Evolutionary conservation across 2,113 vertebrate genomes (phyloP).

Genomic region (Vidua chalybeata): DNA sequence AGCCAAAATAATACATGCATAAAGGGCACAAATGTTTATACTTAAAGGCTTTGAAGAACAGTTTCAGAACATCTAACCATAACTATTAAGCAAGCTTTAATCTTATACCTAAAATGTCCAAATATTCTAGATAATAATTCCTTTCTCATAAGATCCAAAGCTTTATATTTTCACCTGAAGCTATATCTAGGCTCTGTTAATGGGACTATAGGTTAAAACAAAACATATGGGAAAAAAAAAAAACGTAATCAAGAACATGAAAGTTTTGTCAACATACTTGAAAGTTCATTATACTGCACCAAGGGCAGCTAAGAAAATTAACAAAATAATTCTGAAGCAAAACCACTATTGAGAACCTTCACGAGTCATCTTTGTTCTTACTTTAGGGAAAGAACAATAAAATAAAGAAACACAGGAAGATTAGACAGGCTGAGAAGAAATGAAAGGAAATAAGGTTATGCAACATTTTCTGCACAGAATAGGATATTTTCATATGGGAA

Average conservation of each 20-base stretch:
- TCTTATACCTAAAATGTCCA: not conserved
- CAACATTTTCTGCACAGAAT: not conserved
- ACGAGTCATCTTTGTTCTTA: not conserved
- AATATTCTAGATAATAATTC: not conserved
- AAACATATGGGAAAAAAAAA: not conserved
- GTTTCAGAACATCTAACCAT: not conserved
- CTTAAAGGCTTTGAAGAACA: not conserved
- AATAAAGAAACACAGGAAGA: not conserved
- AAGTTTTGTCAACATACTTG: not conserved
- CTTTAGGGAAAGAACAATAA: not conserved
- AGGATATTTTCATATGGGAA: not conserved
- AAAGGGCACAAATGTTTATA: not conserved
- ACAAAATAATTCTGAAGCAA: not conserved
- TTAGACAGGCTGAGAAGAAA: not conserved
- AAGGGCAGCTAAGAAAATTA: slow-evolving; percentile 4
- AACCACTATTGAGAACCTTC: not conserved
- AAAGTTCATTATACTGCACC: not conserved
- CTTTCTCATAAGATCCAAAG: not conserved
- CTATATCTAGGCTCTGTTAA: not conserved
- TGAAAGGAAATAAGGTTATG: not conserved
- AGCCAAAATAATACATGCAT: not conserved
- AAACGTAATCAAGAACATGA: not conserved
- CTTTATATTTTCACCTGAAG: not conserved
- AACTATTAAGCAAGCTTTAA: not conserved
- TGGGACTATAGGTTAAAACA: not conserved